phyloP scores from a whole-genome alignment of 2,113 vertebrate species.

The Lophotis ruficrista region DNA sequence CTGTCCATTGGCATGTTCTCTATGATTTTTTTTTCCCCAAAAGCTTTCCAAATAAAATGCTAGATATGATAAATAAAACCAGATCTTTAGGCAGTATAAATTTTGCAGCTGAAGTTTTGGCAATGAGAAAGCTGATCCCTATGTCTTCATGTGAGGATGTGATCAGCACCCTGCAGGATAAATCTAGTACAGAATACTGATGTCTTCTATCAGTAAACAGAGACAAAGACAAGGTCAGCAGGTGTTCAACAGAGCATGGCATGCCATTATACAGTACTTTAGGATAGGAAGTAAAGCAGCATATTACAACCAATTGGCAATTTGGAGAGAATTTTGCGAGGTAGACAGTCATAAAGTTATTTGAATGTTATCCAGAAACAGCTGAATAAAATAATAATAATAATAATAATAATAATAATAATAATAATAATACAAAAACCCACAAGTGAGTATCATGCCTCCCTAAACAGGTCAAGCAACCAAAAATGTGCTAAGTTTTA shows the following conservation, averaged over 20 bases:
- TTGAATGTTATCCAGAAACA: background rate
- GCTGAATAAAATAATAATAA: background rate
- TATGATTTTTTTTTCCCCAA: background rate
- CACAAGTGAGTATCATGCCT: rapidly evolving
- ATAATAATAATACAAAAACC: no score
- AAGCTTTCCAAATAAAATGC: background rate
- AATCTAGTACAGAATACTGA: background rate
- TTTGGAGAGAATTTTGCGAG: background rate
- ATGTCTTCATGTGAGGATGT: background rate
- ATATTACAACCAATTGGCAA: background rate
- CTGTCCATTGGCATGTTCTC: background rate
- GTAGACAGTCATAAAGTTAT: background rate
- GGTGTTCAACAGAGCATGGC: background rate
- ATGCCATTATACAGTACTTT: background rate
- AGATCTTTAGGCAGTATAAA: background rate
- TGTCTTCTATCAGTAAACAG: background rate
- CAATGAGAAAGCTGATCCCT: background rate
- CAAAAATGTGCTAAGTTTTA: background rate
- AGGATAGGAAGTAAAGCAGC: background rate
- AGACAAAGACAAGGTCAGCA: background rate
- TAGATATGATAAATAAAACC: background rate
- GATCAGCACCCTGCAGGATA: background rate
- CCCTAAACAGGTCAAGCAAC: background rate
- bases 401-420: no score
- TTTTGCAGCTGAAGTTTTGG: background rate